Base-by-base conservation (phyloP, 2,888 invertebrate species). In the Asteroscopus sphinx region DNA sequence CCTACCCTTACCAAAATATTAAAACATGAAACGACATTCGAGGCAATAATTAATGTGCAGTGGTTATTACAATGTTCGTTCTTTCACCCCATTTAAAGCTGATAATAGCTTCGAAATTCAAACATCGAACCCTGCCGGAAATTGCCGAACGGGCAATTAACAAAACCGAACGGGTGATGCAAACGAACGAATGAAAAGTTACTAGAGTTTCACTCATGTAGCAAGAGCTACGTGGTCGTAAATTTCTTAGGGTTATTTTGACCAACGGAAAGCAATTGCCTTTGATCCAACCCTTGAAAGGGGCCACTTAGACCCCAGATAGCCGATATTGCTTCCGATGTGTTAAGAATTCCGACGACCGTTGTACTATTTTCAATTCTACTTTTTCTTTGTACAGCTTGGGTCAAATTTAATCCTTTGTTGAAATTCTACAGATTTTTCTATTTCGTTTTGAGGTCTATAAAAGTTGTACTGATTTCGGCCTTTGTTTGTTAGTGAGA, bases 261-360 rank as follows among this genome's bases (percentile, higher is more conserved):
- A 48, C 16, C 13, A 36, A 35, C 7, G 17, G 13, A 53, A 40
- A 67, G 53, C 56, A 54, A 73, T 73, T 54, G 60, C 42, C 13
- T 58, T 44, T 44, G 28, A 44, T 44, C 7, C 36, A 28, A 63
- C 58, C 63, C 63, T 56, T 54, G 44, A 41, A 15, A 51, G 56
- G 56, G 54, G 40, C 55, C 74, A 72, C 66, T 73, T 71, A 59
- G 46, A 52, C 52, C 58, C 48, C 30, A 42, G 56, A 58, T 59
- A 56, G 56, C 45, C 52, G 67, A 65, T 72, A 74, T 74, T 74
- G 59, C 69, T 74, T 77, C 67, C 74, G 57, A 65, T 52, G 35
- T 59, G 42, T 49, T 26, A 60, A 54, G 65, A 56, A 59, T 66
- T 53, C 28, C 58, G 64, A 53, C 56, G 61, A 53, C 66, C 61